A percentile compares a stretch with the other conserved stretches of the same genome.
Evolutionary conservation across 2,888 invertebrate species (phyloP).

Genomic region (Morpho helenor): DNA sequence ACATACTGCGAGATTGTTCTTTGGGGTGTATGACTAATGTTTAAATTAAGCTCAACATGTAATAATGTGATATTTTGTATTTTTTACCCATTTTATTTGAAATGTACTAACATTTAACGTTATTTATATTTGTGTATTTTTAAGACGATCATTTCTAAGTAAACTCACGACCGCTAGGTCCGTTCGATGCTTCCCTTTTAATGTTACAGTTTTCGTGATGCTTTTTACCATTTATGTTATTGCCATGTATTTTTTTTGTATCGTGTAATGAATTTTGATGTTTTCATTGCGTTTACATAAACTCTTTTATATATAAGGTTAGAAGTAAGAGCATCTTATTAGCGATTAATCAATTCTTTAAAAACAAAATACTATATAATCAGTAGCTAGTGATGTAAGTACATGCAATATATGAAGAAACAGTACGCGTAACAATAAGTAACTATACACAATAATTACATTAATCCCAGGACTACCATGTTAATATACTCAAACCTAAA

Average conservation of each 20-base stretch:
- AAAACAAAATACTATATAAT: constrained; percentile 63
- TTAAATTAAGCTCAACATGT: constrained; percentile 78
- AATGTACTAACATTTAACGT: constrained; percentile 50
- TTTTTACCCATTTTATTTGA: constrained; percentile 61
- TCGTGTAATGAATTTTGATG: constrained; percentile 45
- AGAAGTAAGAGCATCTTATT: constrained; percentile 57
- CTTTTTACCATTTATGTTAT: constrained; percentile 66
- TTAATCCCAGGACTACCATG: constrained; percentile 18
- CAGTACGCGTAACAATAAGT: constrained; percentile 16
- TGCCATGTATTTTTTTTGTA: constrained; percentile 49
- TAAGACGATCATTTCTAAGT: constrained; percentile 40
- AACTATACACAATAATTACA: constrained; percentile 23
- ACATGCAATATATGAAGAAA: constrained; percentile 34
- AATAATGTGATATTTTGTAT: constrained; percentile 79
- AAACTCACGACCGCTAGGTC: constrained; percentile 43
- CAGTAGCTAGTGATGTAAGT: constrained; percentile 59
- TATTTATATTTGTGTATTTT: constrained; percentile 59
- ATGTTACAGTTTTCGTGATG: constrained; percentile 58
- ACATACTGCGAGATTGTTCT: constrained; percentile 37
- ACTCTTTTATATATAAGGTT: constrained; percentile 56
- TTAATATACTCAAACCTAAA: constrained; percentile 9
- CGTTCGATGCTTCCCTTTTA: constrained; percentile 69
- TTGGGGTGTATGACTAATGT: constrained; percentile 39
- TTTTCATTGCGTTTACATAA: constrained; percentile 65
- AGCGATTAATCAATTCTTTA: constrained; percentile 65